Conservation (phyloP, 1,140 invertebrate species). For the Musca domestica region DNA sequence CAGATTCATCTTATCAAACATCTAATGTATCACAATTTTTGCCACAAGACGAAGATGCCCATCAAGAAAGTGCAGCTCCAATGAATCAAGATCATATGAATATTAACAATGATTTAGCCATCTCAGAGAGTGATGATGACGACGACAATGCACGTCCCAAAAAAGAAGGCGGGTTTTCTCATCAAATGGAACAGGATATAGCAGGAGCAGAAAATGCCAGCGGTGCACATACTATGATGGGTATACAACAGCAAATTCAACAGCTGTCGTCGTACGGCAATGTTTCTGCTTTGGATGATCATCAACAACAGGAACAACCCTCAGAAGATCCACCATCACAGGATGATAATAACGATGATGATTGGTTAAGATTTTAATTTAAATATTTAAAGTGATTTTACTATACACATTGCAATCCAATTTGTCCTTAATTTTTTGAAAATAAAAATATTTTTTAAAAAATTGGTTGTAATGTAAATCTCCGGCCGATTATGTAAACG, state of each 20-base stretch:
- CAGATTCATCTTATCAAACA: background rate
- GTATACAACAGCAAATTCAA: conserved; percentile 3
- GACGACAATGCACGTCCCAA: conserved; percentile 39
- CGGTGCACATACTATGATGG: background rate
- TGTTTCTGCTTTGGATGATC: conserved; percentile 9
- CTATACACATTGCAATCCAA: background rate
- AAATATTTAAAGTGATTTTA: background rate
- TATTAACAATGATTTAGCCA: conserved; percentile 73
- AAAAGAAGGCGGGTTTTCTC: conserved; percentile 34
- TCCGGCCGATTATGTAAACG: too few relatives aligned
- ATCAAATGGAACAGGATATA: conserved; percentile 8
- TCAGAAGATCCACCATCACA: conserved; percentile 16
- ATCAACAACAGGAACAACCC: background rate
- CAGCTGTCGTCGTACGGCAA: background rate
- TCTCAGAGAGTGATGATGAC: conserved; percentile 79
- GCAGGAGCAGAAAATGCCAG: background rate
- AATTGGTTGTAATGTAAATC: too few relatives aligned
- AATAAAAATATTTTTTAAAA: too few relatives aligned
- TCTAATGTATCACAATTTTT: conserved; percentile 13
- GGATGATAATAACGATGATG: conserved; percentile 45
- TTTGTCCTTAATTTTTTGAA: background rate
- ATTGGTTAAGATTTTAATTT: conserved; percentile 25
- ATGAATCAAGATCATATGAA: conserved; percentile 39
- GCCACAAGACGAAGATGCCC: conserved; percentile 10
- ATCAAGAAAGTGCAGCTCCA: background rate